These are phyloP conservation scores for Bombus cullumanus DNA, from an alignment of 1,140 invertebrate species.

Conservation along the genomic window DNA sequence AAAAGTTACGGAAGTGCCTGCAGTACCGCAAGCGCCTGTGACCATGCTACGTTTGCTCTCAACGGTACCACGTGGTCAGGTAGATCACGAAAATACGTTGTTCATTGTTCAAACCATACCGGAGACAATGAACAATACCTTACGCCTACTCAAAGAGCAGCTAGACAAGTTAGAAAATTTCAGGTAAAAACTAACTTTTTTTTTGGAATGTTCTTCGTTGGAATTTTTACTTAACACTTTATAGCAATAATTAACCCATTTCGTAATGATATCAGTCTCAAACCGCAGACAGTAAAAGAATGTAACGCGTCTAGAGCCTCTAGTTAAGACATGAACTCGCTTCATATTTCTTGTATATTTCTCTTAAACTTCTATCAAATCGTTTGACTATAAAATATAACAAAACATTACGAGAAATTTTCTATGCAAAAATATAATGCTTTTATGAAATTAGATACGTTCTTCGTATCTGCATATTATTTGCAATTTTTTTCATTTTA, in stretches of 20 bases:
- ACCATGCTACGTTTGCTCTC: conserved; percentile 90
- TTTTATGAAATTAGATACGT: neutral
- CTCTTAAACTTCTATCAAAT: neutral
- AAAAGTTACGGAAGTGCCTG: conserved; percentile 89
- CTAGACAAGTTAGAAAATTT: conserved; percentile 88
- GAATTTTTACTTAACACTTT: neutral
- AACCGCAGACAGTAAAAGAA: neutral
- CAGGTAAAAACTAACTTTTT: conserved; percentile 76
- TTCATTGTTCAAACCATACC: conserved; percentile 91
- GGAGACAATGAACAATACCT: conserved; percentile 90
- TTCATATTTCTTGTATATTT: neutral
- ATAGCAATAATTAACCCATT: neutral
- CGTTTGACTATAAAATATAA: too few species aligned
- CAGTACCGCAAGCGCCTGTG: conserved; percentile 88
- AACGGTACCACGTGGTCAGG: conserved; percentile 90
- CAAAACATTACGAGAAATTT: neutral
- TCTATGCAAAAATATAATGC: neutral
- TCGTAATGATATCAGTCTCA: neutral
- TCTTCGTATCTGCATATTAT: neutral
- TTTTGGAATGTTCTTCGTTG: too few species aligned
- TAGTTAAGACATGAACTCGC: neutral
- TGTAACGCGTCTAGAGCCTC: neutral
- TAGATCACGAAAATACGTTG: conserved; percentile 86
- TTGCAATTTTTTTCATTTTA: neutral
- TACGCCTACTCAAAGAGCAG: conserved; percentile 92